Percentiles rank a stretch among this genome's conserved stretches.
These are phyloP conservation scores for Pterophyllum scalare DNA, from an alignment of 2,113 vertebrate genomes.

Conservation along the genomic window DNA sequence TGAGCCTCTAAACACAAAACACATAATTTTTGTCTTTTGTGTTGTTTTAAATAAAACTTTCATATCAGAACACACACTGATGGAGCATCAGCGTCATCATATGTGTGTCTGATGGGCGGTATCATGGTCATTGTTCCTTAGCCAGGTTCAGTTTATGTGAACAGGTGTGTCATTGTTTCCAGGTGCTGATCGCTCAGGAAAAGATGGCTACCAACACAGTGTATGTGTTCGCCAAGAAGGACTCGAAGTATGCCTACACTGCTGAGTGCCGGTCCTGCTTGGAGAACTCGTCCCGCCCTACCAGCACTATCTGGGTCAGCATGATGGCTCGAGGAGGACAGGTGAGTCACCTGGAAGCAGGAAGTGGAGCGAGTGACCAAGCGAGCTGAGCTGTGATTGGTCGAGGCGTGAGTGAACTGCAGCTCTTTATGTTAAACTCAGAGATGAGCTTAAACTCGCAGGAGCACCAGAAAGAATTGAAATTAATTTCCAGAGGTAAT, in stretches of 20 bases:
- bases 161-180: not conserved
- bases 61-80: not conserved
- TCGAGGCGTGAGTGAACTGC: not conserved
- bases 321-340: constrained; percentile 98
- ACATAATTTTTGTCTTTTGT: not conserved
- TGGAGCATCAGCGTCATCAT: not conserved
- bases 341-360: constrained; percentile 75
- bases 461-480: too few relatives aligned
- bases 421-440: not conserved
- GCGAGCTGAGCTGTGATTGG: not conserved
- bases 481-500: too few relatives aligned
- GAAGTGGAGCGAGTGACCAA: not conserved
- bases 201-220: constrained; percentile 99
- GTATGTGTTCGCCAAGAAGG: constrained; percentile 98
- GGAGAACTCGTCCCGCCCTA: constrained; percentile 98
- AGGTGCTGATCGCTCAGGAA: constrained; percentile 99
- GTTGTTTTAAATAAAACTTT: not conserved
- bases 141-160: not conserved
- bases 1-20: not conserved
- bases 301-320: constrained; percentile 99
- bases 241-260: constrained; percentile 98
- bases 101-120: not conserved
- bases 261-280: constrained; percentile 96
- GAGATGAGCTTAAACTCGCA: too few relatives aligned
- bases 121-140: not conserved